Evolutionary conservation across 2,797 vertebrate species (phyloP).

Genomic region (Acanthurus leucopareius): DNA sequence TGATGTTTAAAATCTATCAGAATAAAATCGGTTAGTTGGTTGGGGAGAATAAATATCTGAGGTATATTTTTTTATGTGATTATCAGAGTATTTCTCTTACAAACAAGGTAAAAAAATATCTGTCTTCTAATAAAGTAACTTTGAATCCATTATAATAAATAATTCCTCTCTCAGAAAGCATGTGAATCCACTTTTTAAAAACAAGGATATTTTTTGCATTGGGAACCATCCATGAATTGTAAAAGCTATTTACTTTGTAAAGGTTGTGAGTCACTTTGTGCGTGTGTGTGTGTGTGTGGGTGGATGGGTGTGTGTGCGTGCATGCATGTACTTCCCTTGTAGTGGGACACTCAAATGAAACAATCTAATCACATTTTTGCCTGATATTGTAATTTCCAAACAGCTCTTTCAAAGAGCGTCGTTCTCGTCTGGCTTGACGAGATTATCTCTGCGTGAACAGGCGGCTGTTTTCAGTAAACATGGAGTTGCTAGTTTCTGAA

Average conservation of each 20-base stretch:
- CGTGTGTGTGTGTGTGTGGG: conserved; percentile 1
- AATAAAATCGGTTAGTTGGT: neutral
- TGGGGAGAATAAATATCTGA: neutral
- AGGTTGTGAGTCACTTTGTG: conserved; percentile 18
- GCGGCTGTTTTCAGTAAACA: conserved; percentile 75
- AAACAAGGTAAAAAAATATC: neutral
- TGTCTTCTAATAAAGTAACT: neutral
- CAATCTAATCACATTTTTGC: conserved; percentile 69
- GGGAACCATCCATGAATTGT: neutral
- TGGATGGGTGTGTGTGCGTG: neutral
- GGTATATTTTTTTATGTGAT: neutral
- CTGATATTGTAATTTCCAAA: conserved; percentile 53
- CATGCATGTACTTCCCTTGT: neutral
- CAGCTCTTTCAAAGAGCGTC: conserved; percentile 53
- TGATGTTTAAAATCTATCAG: neutral
- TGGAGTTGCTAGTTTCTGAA: conserved; percentile 49
- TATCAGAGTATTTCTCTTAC: neutral
- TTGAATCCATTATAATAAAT: neutral
- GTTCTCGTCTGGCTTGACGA: conserved; percentile 56
- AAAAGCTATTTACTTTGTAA: neutral
- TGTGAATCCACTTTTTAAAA: neutral
- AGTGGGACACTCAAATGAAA: conserved; percentile 36
- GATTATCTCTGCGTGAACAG: conserved; percentile 59
- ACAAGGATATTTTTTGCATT: neutral
- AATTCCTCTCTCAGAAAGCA: neutral